Conservation (phyloP, 1,140 invertebrate species). For the Tetramorium parvispinum region DNA sequence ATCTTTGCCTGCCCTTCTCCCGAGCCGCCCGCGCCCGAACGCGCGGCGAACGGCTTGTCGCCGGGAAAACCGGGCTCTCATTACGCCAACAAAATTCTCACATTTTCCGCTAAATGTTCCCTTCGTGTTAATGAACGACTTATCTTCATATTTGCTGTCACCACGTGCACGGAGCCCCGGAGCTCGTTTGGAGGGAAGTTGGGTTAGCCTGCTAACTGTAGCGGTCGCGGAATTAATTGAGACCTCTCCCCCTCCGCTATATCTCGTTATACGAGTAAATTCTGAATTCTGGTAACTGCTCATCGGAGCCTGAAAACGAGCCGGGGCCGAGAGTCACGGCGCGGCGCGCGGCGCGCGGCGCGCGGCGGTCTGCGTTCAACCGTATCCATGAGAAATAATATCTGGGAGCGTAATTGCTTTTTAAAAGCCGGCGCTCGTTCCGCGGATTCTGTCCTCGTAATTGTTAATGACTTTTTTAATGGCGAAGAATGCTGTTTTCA, state of each 20-base stretch:
- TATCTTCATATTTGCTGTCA: conserved; percentile 75
- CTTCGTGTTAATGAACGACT: conserved; percentile 75
- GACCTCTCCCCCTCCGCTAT: conserved; percentile 39
- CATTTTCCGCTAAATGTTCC: conserved; percentile 71
- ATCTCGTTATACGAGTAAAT: conserved; percentile 73
- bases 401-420: conserved; percentile 49
- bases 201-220: conserved; percentile 63
- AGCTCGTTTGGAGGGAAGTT: conserved; percentile 71
- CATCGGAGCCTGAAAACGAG: conserved; percentile 61
- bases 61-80: conserved; percentile 51
- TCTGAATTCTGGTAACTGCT: conserved; percentile 60
- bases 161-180: conserved; percentile 49
- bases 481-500: conserved; percentile 36
- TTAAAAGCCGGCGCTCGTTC: conserved; percentile 8
- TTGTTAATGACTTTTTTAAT: conserved; percentile 55
- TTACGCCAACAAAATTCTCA: conserved; percentile 70
- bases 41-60: conserved; percentile 24
- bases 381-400: conserved; percentile 48
- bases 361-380: conserved; percentile 4
- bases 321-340: conserved; percentile 22
- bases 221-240: conserved; percentile 68
- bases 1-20: neutral
- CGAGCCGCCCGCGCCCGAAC: no score
- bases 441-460: conserved; percentile 26
- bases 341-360: no score